Evolutionary conservation across 2,888 invertebrate genomes (phyloP).

Genomic region (Aleiodes alternator): DNA sequence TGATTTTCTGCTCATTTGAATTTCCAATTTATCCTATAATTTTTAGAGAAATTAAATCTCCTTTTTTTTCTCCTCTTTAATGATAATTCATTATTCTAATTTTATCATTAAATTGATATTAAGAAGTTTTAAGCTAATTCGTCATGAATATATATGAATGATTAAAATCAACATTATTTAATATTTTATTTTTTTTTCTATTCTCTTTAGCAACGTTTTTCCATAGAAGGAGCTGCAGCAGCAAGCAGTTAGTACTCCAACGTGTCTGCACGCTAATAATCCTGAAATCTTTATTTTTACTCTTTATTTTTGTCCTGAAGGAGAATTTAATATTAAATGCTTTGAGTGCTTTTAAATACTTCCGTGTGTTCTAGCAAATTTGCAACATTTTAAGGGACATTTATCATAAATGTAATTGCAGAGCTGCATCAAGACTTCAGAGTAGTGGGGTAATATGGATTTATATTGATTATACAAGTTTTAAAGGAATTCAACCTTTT

Average conservation of each 20-base stretch:
- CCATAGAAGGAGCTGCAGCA: background rate
- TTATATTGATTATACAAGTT: no score
- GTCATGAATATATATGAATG: background rate
- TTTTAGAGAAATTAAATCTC: no score
- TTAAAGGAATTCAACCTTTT: no score
- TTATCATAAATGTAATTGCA: conserved; percentile 21
- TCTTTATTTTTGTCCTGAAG: background rate
- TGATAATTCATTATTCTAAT: no score
- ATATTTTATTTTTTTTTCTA: background rate
- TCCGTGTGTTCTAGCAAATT: conserved; percentile 21
- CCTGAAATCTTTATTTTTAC: background rate
- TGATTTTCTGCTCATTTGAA: no score
- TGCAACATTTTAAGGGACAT: conserved; percentile 24
- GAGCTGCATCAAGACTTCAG: background rate
- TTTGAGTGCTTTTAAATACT: conserved; percentile 7
- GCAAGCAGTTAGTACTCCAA: background rate
- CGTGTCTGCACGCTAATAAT: background rate
- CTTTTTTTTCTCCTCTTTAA: no score
- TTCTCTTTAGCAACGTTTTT: background rate
- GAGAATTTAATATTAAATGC: conserved; percentile 7
- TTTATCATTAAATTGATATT: no score
- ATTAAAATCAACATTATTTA: conserved; percentile 1
- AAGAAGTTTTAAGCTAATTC: background rate
- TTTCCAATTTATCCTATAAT: no score
- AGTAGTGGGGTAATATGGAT: no score